phyloP scores from a whole-genome alignment of 2,113 vertebrate genomes.

The Oxygymnocypris stewartii region DNA sequence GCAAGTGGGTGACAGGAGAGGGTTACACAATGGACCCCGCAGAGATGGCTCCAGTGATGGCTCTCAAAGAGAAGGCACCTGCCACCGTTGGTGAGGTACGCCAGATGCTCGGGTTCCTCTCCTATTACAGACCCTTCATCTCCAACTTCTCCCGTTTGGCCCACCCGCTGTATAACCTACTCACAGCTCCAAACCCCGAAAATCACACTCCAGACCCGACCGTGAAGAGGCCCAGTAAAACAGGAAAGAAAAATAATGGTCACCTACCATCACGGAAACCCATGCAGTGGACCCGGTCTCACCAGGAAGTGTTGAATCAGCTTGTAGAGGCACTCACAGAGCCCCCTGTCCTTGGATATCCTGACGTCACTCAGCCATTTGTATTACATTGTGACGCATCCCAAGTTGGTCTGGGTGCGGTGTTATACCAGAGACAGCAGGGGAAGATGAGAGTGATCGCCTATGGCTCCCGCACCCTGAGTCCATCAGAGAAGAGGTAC shows the following conservation, averaged over 20 bases:
- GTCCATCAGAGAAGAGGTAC: too few relatives aligned
- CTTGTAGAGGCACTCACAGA: neutral
- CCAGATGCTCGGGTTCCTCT: conserved; percentile 36
- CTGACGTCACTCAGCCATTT: neutral
- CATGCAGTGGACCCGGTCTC: conserved; percentile 35
- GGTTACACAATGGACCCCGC: conserved; percentile 42
- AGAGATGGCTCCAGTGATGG: conserved; percentile 36
- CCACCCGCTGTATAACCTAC: conserved; percentile 34
- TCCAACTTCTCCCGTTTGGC: conserved; percentile 32
- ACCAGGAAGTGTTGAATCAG: conserved; percentile 17
- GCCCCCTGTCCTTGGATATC: conserved; percentile 43
- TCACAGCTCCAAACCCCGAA: neutral
- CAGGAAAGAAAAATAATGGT: conserved; percentile 21
- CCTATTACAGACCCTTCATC: conserved; percentile 35
- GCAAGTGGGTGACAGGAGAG: conserved; percentile 35
- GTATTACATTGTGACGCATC: conserved; percentile 30
- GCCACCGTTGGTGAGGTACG: conserved; percentile 37
- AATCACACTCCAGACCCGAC: neutral
- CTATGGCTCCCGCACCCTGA: conserved; percentile 11
- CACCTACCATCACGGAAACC: conserved; percentile 30
- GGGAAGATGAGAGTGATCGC: conserved; percentile 15
- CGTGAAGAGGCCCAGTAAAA: neutral
- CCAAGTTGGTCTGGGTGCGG: neutral
- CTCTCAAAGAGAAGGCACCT: conserved; percentile 34
- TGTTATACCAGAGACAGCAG: conserved; percentile 16